Percentiles rank a stretch among this genome's conserved stretches.
Conservation (phyloP, 2,113 vertebrate genomes). For the Varanus komodoensis region DNA sequence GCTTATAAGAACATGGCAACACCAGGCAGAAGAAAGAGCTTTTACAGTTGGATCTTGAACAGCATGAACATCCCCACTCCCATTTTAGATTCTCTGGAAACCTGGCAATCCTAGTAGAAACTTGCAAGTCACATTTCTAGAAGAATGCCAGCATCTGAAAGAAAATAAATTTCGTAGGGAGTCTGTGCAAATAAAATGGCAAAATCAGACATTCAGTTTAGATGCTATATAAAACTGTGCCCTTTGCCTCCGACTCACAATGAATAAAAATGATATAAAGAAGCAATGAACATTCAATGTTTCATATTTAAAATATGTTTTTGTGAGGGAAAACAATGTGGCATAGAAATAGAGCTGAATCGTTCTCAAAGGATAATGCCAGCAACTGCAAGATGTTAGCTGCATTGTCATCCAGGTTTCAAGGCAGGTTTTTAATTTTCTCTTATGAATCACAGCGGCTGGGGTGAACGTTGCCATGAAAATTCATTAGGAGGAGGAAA, state of each 20-base stretch:
- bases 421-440: constrained; percentile 77
- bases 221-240: constrained; percentile 67
- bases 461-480: constrained; percentile 71
- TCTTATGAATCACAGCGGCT: constrained; percentile 66
- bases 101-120: constrained; percentile 36
- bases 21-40: background rate
- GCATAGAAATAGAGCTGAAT: constrained; percentile 73
- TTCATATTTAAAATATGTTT: constrained; percentile 77
- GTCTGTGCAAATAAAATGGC: constrained; percentile 74
- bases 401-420: constrained; percentile 63
- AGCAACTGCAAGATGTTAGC: constrained; percentile 69
- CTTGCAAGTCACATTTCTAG: constrained; percentile 63
- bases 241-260: constrained; percentile 64
- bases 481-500: constrained; percentile 71
- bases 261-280: constrained; percentile 68
- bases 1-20: background rate
- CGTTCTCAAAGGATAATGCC: constrained; percentile 72
- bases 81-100: background rate
- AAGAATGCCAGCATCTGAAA: constrained; percentile 75
- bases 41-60: background rate
- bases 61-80: background rate
- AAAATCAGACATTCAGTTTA: constrained; percentile 77
- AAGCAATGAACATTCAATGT: constrained; percentile 69
- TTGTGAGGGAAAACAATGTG: constrained; percentile 73
- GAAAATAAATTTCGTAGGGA: constrained; percentile 76